Base-by-base conservation (phyloP, 1,140 invertebrate genomes). In the Diabrotica undecimpunctata region DNA sequence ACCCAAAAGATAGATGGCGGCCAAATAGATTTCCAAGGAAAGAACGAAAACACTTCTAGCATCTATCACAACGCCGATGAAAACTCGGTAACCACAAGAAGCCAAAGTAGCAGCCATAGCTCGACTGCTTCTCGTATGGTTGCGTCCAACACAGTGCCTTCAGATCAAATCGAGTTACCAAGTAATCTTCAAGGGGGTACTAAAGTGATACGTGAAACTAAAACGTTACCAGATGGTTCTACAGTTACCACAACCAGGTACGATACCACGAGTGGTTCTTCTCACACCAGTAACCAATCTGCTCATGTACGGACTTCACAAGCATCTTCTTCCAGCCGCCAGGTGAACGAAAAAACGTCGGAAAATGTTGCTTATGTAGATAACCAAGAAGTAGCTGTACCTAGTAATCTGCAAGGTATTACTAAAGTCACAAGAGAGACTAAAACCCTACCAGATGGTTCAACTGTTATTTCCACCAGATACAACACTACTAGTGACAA, bases 391-490 rank as follows among this genome's bases (percentile, higher is more conserved):
- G 41, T 46, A 10, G 41, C 8, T 2, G 4, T 46, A 46, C 41
- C 74, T 12, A 69, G 62, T 36, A 73, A 74, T 50, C 56, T 74
- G 41, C 72, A 75, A 55, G 74, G 71, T 14, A 85, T 85, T 71
- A 87, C 86, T 7, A 87, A 83, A 76, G 81, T 83, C 83, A 74
- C 64, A 10, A 84, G 83, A 35, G 86, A 87, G 66, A 87, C 85
- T 2, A 83, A 85, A 69, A 81, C 82, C 36, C 74, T 87, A n/a
- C 83, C 85, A 9, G 85, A 88, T 71, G 86, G 86, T 14, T 86
- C 85, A n/a, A 81, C 81, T 62, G 82, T 87, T 3, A 87, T 85
- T 14, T 87, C 85, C 66, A 87, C 85, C 41, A 81, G 82, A 57
- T 83, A 85, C 50, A 85, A 87, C 67, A 86, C 84, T 25, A 83